phyloP scores from a whole-genome alignment of 2,888 invertebrate species.

The Plagodis dolabraria region DNA sequence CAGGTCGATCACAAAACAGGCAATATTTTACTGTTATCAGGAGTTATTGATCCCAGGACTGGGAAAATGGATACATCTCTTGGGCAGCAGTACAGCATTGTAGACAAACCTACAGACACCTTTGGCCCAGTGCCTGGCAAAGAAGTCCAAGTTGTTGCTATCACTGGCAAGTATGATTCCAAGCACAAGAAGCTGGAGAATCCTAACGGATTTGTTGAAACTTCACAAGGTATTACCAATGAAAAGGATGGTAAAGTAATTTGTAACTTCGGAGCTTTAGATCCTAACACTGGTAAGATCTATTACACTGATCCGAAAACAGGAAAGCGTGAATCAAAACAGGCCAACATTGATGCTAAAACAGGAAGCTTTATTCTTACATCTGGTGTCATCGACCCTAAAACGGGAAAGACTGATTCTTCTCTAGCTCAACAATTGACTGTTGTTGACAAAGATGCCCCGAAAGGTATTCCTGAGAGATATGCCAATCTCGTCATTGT shows the following conservation, averaged over 20 bases:
- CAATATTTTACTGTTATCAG: slow-evolving; percentile 79
- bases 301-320: slow-evolving; percentile 85
- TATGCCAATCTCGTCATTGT: slow-evolving; percentile 79
- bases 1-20: slow-evolving; percentile 81
- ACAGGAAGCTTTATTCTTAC: slow-evolving; percentile 85
- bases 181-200: slow-evolving; percentile 85
- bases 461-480: slow-evolving; percentile 77
- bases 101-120: slow-evolving; percentile 83
- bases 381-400: slow-evolving; percentile 86
- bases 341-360: slow-evolving; percentile 82
- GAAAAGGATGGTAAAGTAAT: slow-evolving; percentile 90
- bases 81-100: slow-evolving; percentile 86
- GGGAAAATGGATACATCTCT: slow-evolving; percentile 83
- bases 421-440: slow-evolving; percentile 84
- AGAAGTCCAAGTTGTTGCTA: slow-evolving; percentile 83
- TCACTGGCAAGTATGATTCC: slow-evolving; percentile 85
- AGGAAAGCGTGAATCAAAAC: slow-evolving; percentile 86
- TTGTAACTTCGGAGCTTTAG: slow-evolving; percentile 86
- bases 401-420: slow-evolving; percentile 87
- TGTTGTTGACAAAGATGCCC: slow-evolving; percentile 75
- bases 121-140: slow-evolving; percentile 71
- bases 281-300: slow-evolving; percentile 84
- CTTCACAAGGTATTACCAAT: slow-evolving; percentile 84
- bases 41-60: slow-evolving; percentile 85
- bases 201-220: slow-evolving; percentile 83